These are phyloP conservation scores for Agelas oroides DNA, from an alignment of 37 sponge, comb jelly and placozoan genomes.

Conservation along the genomic window DNA sequence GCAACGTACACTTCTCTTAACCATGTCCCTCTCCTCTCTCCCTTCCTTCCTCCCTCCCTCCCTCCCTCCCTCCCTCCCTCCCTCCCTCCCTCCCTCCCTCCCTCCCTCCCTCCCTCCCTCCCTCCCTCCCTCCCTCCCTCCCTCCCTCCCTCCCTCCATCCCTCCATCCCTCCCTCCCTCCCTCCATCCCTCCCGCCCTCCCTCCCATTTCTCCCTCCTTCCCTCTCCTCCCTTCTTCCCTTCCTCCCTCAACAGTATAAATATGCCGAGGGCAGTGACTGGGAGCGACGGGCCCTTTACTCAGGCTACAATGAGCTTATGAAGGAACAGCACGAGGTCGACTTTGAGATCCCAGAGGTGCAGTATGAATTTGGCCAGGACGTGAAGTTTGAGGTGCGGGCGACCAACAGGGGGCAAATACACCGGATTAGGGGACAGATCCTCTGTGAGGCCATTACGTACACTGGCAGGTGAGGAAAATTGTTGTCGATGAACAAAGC, in stretches of 20 bases:
- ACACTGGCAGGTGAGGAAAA: slow-evolving; percentile 28
- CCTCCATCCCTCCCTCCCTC: no score
- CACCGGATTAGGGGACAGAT: slow-evolving; percentile 18
- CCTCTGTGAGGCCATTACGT: slow-evolving; percentile 32
- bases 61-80: no score
- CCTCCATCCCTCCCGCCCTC: no score
- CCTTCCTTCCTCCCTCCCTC: no score
- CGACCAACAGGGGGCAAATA: slow-evolving; percentile 12
- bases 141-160: no score
- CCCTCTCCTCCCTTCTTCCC: no score
- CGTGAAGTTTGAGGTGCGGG: slow-evolving; percentile 26
- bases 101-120: no score
- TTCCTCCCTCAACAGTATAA: slow-evolving; percentile 81
- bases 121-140: no score
- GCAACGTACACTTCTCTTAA: no score
- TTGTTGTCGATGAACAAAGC: background rate
- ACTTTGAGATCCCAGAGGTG: slow-evolving; percentile 22
- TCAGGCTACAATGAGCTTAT: slow-evolving; percentile 22
- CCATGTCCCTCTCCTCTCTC: no score
- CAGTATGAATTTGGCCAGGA: slow-evolving; percentile 26
- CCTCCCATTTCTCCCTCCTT: no score
- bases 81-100: no score
- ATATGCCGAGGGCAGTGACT: slow-evolving; percentile 74
- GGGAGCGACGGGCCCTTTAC: slow-evolving; percentile 77
- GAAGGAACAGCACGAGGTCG: slow-evolving; percentile 41